Conservation (phyloP, 2,797 vertebrate species). For the Calcarius lapponicus region DNA sequence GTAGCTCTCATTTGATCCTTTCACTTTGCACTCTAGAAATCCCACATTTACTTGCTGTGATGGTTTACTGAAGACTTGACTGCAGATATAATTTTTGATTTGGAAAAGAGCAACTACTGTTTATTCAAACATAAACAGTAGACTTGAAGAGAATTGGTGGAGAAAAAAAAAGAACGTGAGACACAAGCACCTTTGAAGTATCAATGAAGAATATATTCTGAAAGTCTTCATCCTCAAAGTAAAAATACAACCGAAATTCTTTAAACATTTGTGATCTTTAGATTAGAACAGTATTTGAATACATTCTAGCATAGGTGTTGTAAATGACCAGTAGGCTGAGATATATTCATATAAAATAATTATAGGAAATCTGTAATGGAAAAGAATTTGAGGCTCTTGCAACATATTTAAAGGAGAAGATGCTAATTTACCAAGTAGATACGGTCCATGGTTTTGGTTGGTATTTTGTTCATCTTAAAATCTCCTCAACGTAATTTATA, state of each 20-base stretch:
- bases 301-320: background rate
- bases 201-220: background rate
- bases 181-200: background rate
- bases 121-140: background rate
- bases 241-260: background rate
- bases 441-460: fast-evolving
- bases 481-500: background rate
- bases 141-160: background rate
- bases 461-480: background rate
- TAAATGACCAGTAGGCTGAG: background rate
- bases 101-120: background rate
- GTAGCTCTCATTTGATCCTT: background rate
- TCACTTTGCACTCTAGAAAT: background rate
- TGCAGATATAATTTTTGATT: background rate
- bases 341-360: background rate
- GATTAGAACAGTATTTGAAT: background rate
- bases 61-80: background rate
- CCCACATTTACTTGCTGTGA: background rate
- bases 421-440: background rate
- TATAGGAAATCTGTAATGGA: background rate
- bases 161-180: background rate
- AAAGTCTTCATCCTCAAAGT: background rate
- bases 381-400: background rate
- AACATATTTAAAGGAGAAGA: background rate
- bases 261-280: background rate